These are phyloP conservation scores for Vireo altiloquus DNA, from an alignment of 2,113 vertebrate species.

Conservation along the genomic window DNA sequence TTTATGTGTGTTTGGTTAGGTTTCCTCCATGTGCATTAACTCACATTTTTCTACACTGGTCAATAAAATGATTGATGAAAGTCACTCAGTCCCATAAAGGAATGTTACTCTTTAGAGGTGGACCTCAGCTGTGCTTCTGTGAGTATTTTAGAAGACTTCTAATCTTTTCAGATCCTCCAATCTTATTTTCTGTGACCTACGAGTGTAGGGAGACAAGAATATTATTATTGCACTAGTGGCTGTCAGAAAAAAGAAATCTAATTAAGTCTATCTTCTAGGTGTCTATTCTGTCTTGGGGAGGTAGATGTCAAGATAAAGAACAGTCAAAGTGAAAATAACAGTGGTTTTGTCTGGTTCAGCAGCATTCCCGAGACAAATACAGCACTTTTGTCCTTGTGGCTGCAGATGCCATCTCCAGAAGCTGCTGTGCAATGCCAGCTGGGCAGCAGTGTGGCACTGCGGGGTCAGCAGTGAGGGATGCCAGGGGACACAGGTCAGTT, in stretches of 20 bases:
- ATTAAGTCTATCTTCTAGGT: background rate
- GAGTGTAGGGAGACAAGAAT: background rate
- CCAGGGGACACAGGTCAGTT: rapidly evolving
- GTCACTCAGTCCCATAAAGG: background rate
- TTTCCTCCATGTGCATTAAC: background rate
- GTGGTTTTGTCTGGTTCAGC: background rate
- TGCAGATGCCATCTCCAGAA: background rate
- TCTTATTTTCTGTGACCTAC: background rate
- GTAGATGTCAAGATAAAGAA: background rate
- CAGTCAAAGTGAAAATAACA: background rate
- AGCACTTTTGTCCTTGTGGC: background rate
- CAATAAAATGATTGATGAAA: background rate
- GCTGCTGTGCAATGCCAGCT: background rate
- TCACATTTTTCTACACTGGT: background rate
- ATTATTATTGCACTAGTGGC: background rate
- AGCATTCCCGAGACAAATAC: background rate
- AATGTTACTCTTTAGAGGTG: background rate
- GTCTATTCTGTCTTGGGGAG: background rate
- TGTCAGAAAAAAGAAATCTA: background rate
- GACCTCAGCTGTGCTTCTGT: background rate
- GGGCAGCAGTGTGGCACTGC: background rate
- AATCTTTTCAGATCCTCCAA: background rate
- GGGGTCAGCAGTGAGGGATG: background rate
- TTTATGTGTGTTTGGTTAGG: background rate
- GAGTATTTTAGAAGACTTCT: background rate